Evolutionary conservation across 2,888 invertebrate genomes (phyloP).

Genomic region (Penaeus monodon): DNA sequence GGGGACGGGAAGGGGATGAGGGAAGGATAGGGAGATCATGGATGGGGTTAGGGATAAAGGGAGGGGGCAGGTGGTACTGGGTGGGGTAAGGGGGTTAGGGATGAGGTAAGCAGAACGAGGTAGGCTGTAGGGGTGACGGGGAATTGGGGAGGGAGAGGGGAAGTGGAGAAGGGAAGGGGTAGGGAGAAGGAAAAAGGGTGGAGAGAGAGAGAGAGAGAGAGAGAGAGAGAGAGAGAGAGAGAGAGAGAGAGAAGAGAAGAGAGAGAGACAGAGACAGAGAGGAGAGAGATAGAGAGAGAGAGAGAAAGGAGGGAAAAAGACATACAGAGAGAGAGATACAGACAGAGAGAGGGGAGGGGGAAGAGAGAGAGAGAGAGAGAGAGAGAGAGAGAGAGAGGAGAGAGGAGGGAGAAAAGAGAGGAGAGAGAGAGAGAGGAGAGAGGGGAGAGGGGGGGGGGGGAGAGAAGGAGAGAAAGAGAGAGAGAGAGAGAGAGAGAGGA

Average conservation of each 20-base stretch:
- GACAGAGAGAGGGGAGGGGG: neutral
- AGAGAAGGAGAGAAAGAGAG: neutral
- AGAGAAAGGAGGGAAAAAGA: slow-evolving; percentile 13
- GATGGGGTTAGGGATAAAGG: neutral
- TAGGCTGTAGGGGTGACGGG: neutral
- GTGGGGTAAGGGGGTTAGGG: neutral
- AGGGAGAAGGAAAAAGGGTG: neutral
- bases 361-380: neutral
- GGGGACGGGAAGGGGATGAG: neutral
- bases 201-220: neutral
- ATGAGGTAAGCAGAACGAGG: neutral
- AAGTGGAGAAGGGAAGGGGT: neutral
- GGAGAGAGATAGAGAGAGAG: slow-evolving; percentile 14
- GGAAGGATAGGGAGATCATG: neutral
- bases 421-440: neutral
- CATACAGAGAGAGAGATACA: neutral
- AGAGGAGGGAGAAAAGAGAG: neutral
- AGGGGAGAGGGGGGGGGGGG: neutral
- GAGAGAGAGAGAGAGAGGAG: neutral
- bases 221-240: too few relatives aligned
- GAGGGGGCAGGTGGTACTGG: neutral
- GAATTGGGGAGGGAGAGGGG: neutral
- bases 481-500: neutral
- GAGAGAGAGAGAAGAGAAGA: too few relatives aligned
- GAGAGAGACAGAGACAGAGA: neutral